Percentiles rank a stretch among this genome's conserved stretches.
Conservation (phyloP, 2,113 vertebrate genomes). For the Oryzias celebensis region DNA sequence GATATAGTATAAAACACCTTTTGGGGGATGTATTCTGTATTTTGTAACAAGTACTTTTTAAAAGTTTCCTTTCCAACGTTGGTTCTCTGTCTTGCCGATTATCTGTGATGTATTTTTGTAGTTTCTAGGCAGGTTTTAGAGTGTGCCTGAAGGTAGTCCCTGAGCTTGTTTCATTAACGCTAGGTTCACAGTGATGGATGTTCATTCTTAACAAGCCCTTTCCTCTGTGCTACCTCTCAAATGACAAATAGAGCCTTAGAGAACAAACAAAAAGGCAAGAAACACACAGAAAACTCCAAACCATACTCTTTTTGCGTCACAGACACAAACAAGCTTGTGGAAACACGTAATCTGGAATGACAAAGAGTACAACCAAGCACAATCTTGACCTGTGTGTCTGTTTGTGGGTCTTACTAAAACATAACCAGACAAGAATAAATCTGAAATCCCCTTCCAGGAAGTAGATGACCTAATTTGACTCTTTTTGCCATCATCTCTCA, state of each 20-base stretch:
- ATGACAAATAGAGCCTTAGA: constrained; percentile 49
- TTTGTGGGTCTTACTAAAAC: constrained; percentile 10
- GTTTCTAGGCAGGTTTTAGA: constrained; percentile 9
- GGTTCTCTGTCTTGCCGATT: constrained; percentile 32
- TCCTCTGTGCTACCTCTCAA: constrained; percentile 42
- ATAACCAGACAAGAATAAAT: constrained; percentile 11
- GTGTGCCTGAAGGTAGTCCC: constrained; percentile 34
- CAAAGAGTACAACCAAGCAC: background rate
- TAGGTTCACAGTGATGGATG: constrained; percentile 68
- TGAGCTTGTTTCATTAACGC: constrained; percentile 64
- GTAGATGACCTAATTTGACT: constrained; percentile 26
- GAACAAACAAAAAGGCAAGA: constrained; percentile 14
- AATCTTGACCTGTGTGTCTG: background rate
- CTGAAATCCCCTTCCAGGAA: constrained; percentile 17
- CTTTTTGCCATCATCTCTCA: constrained; percentile 6
- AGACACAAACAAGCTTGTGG: background rate
- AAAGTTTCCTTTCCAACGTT: too few species aligned
- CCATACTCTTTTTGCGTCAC: background rate
- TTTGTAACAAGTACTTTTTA: too few species aligned
- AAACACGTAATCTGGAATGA: background rate
- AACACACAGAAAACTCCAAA: background rate
- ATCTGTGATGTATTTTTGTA: constrained; percentile 25
- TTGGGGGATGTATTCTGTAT: too few species aligned
- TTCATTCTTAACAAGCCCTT: constrained; percentile 47
- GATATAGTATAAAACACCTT: too few species aligned